Base-by-base conservation (phyloP, 1,140 invertebrate genomes). In the Magallana ariakensis region DNA sequence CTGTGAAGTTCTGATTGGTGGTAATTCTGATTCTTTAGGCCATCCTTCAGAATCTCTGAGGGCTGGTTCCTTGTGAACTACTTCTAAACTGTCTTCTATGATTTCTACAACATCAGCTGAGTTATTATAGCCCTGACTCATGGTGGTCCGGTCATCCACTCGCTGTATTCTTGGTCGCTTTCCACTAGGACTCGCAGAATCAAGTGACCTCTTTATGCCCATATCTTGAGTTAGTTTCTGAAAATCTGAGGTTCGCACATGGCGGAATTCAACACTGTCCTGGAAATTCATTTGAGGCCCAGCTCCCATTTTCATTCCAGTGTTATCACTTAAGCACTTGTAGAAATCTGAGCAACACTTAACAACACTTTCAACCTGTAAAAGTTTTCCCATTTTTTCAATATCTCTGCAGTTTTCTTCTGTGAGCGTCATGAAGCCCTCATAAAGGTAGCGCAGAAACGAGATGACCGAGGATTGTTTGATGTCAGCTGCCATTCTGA, bases 301-400 rank as follows among this genome's bases (percentile, higher is more conserved):
- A 53, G 22, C 15, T 15, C 54, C 56, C 55, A 81, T 57, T 26
- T 70, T 22, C 15, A 86, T 57, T 58, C 85, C 85, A 1, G 85
- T 86, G 81, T 86, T 86, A 9, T 46, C 80, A 57, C 60, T 86
- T 5, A 86, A 66, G 19, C 75, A 82, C 80, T 86, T 81, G 26
- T 81, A 86, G 54, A 86, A 86, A 56, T 86, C 85, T 60, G 75
- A 56, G 33, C 85, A 86, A 86, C 85, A 86, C 19, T 86, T 86
- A n/a, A 86, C 80, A 13, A 86, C 85, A 86, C 85, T 62, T 81
- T 86, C 85, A 11, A 86, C 85, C 53, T 86, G 85, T 86, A 86
- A 82, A 33, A 86, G 80, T 75, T 81, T 86, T 46, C 56, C 85
- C 70, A 86, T 81, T 82, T 86, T 86, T 66, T 86, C 85, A 58